Evolutionary conservation across 2,888 invertebrate genomes (phyloP), one percentile per base, ranked within the genome.

Genomic region (Aricia artaxerxes): DNA sequence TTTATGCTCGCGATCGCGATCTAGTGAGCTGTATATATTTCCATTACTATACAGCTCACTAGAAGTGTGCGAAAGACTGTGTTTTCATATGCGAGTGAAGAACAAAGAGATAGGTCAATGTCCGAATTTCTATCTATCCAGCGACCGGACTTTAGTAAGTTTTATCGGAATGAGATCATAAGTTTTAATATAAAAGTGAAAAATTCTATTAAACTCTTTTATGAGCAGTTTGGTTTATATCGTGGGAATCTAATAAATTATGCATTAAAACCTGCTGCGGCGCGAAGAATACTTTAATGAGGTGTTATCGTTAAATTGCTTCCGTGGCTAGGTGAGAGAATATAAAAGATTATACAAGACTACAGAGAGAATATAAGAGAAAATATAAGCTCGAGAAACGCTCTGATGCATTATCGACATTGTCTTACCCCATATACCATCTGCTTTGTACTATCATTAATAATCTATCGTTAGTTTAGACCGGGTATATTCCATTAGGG

Each of bases 371-470:
- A 57, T 16, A 16, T 57, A 13, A 57, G 11, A 57, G 53, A 49
- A 31, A 44, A 44, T 49, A 31, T 31, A 49, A 9, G 24, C 31
- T n/a, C 49, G 75, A 5, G 53, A 75, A 75, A 73, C 40, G 38
- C 49, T 9, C 31, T 13, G 53, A 75, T 75, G 49, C 31, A 75
- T 75, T 75, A 75, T 75, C 75, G 75, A 13, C 24, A 75, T 75
- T 53, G 75, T 75, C 75, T 75, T 75, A 38, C 49, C 24, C 73
- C 75, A 44, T 31, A 49, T 49, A 40, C 75, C 75, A 75, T 76
- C 76, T 76, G 76, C 76, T 57, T 76, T 53, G 76, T 76, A 35
- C 35, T 35, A 2, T 76, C 35, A 76, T 76, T 76, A 75, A 75
- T 75, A 75, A 75, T 75, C 75, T 49, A 49, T 75, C 49, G 75